Evolutionary conservation across 2,888 invertebrate species (phyloP), one percentile per base, ranked within the genome.

Genomic region (Gastrophysa polygoni): DNA sequence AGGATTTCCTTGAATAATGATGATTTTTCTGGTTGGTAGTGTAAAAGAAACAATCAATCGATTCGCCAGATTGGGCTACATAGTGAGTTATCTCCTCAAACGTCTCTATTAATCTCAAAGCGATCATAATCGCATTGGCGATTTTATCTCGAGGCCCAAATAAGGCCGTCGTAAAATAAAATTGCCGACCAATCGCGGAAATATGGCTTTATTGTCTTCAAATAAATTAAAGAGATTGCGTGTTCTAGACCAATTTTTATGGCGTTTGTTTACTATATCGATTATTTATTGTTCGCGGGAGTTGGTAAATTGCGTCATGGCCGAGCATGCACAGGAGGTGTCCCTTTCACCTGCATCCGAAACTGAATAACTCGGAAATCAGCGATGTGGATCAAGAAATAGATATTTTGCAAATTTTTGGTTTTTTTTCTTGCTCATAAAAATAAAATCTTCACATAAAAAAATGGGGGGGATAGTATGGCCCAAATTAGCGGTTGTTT

Each of bases 181-280:
- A 6, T 54, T n/a, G 38, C 14, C n/a, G 32, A 10, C 11, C 28
- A 21, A 54, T 52, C 21, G 52, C 52, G 43, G 52, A 52, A 51
- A 52, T 52, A 52, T 38, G 20, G 38, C n/a, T 20, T 34, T 54
- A 54, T 54, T 54, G 43, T 54, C 52, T 59, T 54, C 21, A 48
- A 57, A 47, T 58, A 58, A 62, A 58, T 55, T 55, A 54, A 49
- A 46, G 57, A 43, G 48, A 48, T 57, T 62, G 58, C 62, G 54
- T 50, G 62, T 54, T 58, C 54, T 43, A 28, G 16, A 43, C 28
- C 14, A 58, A 62, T 58, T 61, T 61, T 57, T 52, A 61, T 50
- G 38, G 44, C 56, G 58, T 59, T 64, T 64, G 64, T 64, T 64
- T 64, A 61, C 59, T 56, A 38, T 38, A 34, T 52, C 46, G 61